Evolutionary conservation across 2,888 invertebrate species (phyloP), one percentile per base, ranked within the genome.

Genomic region (Calameuta pallipes): DNA sequence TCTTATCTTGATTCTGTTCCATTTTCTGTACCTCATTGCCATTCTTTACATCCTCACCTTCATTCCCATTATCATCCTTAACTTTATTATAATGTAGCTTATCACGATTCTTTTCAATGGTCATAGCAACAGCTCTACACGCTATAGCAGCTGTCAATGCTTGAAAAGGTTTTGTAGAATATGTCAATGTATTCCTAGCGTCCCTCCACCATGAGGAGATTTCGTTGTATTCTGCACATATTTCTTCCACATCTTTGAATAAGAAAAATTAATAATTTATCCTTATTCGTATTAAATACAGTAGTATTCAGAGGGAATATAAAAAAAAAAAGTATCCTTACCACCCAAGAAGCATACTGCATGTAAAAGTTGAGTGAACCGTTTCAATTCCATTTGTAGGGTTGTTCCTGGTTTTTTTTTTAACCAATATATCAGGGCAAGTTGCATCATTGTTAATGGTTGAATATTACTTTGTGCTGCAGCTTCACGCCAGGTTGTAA

Each of bases 81-180:
- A 77, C 78, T 80, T 82, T 81, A 6, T 78, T 73, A 75, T 73
- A 79, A 74, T 76, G 78, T 4, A 83, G 77, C 35, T 82, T 84
- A 80, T 92, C 92, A 77, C 90, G 91, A 78, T 91, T 92, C 71
- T 84, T 89, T 84, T 94, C 94, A 15, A 93, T 86, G 75, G 89
- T 91, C 75, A 93, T 93, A 1, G 95, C 95, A 4, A 97, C 95
- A 30, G 95, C 95, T 89, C 97, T 95, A 89, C 97, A 97, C 34
- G 96, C 94, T 90, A 98, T 94, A 0, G 97, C 96, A 23, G 96
- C 96, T 76, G 97, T 94, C 89, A 97, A 93, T 1, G 97, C 96
- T 80, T 95, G 94, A 83, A 96, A 94, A 12, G 96, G 96, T 88
- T 96, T 95, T 0, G 94, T 92, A 85, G 96, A 96, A 80, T 96